phyloP scores from a whole-genome alignment of 2,888 invertebrate species.

The Automeris io region DNA sequence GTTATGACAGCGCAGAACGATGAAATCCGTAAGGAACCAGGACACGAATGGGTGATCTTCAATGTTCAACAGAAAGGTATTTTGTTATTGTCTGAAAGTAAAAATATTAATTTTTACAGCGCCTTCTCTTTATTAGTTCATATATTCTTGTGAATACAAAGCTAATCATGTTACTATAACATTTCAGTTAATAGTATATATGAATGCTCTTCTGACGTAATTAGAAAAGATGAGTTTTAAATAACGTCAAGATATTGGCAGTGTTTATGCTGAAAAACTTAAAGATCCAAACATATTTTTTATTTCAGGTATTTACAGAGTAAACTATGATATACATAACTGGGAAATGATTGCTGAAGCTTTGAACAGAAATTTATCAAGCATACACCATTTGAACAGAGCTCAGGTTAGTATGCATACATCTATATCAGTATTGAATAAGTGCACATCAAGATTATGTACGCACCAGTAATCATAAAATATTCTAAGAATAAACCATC shows the following conservation, averaged over 20 bases:
- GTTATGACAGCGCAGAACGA: conserved; percentile 36
- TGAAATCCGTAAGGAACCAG: conserved; percentile 30
- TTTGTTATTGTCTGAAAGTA: not conserved
- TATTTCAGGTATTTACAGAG: conserved; percentile 79
- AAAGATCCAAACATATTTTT: no score
- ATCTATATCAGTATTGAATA: no score
- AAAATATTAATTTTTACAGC: not conserved
- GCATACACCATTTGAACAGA: conserved; percentile 81
- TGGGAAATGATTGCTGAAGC: conserved; percentile 72
- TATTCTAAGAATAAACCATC: no score
- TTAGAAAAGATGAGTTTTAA: no score
- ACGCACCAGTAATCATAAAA: no score
- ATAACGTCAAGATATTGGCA: no score
- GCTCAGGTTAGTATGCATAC: conserved; percentile 77
- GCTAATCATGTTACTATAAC: no score
- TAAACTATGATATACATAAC: conserved; percentile 78
- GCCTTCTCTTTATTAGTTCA: not conserved
- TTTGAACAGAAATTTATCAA: conserved; percentile 35
- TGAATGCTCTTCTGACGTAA: no score
- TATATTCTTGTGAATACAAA: not conserved
- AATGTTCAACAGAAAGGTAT: conserved; percentile 78
- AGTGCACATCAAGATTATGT: no score
- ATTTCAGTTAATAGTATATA: no score
- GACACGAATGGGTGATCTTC: conserved; percentile 77
- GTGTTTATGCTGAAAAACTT: no score